phyloP scores from a whole-genome alignment of 2,797 vertebrate species.

The Coregonus suidteri region DNA sequence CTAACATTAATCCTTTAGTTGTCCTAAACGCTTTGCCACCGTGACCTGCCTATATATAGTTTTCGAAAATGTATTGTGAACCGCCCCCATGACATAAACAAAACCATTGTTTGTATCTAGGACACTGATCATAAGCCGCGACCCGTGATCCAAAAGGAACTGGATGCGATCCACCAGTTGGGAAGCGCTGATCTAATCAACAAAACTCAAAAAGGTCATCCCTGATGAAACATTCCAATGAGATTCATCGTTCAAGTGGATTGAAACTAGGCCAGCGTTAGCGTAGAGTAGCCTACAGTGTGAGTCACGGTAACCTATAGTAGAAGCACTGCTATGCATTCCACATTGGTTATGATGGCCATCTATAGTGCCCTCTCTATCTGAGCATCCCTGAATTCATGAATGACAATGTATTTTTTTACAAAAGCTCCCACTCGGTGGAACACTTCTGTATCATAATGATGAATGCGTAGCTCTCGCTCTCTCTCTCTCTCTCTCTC shows the following conservation, averaged over 20 bases:
- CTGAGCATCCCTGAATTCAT: constrained; percentile 34
- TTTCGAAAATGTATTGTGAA: constrained; percentile 38
- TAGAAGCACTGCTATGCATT: constrained; percentile 7
- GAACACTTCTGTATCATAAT: constrained; percentile 17
- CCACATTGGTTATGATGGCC: background rate
- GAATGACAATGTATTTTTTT: constrained; percentile 19
- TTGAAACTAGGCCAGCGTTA: constrained; percentile 38
- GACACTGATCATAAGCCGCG: constrained; percentile 48
- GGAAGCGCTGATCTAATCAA: background rate
- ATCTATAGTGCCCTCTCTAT: constrained; percentile 6
- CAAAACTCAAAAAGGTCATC: constrained; percentile 54
- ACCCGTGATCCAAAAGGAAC: constrained; percentile 38
- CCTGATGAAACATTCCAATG: background rate
- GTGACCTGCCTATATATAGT: constrained; percentile 29
- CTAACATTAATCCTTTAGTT: constrained; percentile 26
- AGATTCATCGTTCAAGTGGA: constrained; percentile 45
- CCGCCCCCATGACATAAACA: background rate
- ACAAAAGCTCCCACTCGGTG: background rate
- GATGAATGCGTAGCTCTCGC: constrained; percentile 62
- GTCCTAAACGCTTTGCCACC: constrained; percentile 15
- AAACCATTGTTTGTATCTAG: constrained; percentile 41
- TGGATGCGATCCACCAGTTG: constrained; percentile 48
- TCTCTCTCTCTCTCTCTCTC: background rate
- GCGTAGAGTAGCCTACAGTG: constrained; percentile 39
- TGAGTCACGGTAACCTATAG: constrained; percentile 15